Evolutionary conservation across 2,888 invertebrate genomes (phyloP).

Genomic region (Proisotoma minuta): DNA sequence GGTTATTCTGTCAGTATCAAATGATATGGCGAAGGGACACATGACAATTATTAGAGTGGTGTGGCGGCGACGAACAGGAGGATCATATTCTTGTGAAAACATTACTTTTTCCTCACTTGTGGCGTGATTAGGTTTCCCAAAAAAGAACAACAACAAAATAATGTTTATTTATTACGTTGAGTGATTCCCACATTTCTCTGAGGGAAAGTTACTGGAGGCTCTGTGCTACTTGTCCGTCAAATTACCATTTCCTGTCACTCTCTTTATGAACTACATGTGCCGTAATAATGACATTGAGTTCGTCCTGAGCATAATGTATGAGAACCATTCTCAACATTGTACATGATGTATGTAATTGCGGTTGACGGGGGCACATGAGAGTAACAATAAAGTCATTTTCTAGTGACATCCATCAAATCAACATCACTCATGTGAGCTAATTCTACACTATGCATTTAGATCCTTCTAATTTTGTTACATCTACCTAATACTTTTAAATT

Average conservation of each 20-base stretch:
- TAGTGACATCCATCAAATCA: slow-evolving; percentile 43
- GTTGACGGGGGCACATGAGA: slow-evolving; percentile 32
- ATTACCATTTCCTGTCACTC: slow-evolving; percentile 16
- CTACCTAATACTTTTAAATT: too few relatives aligned
- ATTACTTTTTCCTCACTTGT: slow-evolving; percentile 44
- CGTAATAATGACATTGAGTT: slow-evolving; percentile 9
- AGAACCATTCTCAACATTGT: slow-evolving; percentile 2
- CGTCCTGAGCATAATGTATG: slow-evolving; percentile 2
- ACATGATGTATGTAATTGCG: slow-evolving; percentile 22
- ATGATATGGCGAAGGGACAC: too few relatives aligned
- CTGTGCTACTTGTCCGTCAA: slow-evolving; percentile 11
- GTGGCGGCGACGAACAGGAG: too few relatives aligned
- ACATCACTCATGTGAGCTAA: slow-evolving; percentile 23
- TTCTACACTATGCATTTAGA: neutral
- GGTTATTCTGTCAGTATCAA: neutral
- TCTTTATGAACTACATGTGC: neutral
- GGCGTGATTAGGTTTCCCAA: slow-evolving; percentile 9
- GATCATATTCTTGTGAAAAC: slow-evolving; percentile 33
- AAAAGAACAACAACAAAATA: slow-evolving; percentile 11
- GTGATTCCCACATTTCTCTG: slow-evolving; percentile 4
- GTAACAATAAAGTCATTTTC: slow-evolving; percentile 41
- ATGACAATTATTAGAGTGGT: too few relatives aligned
- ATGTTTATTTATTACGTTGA: slow-evolving; percentile 11
- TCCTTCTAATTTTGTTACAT: too few relatives aligned
- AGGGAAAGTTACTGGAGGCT: neutral